Evolutionary conservation across 2,888 invertebrate species (phyloP).

Genomic region (Cerceris rybyensis): DNA sequence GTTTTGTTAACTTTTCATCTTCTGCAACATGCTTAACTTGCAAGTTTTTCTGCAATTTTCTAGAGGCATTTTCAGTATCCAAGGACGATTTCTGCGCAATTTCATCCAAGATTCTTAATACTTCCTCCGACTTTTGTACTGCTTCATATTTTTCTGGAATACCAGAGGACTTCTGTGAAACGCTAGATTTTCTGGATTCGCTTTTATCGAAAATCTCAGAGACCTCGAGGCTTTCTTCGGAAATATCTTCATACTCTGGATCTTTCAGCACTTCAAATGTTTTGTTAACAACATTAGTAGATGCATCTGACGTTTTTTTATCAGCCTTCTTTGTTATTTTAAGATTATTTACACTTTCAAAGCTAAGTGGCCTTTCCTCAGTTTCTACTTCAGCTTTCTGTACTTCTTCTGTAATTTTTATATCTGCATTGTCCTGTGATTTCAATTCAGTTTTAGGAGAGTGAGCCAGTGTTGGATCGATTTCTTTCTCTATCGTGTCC

Average conservation of each 20-base stretch:
- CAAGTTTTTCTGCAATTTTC: constrained; percentile 6
- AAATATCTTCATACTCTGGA: constrained; percentile 79
- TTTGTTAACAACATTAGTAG: constrained; percentile 33
- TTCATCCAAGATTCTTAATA: constrained; percentile 75
- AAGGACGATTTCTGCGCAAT: constrained; percentile 68
- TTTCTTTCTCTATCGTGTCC: constrained; percentile 64
- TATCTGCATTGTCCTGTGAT: constrained; percentile 5
- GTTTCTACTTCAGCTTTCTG: constrained; percentile 9
- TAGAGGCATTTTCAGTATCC: constrained; percentile 24
- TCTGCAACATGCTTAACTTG: constrained; percentile 7
- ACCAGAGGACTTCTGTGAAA: constrained; percentile 58
- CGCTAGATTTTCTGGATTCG: constrained; percentile 58
- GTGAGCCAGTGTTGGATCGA: constrained; percentile 7
- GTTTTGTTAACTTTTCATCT: constrained; percentile 10
- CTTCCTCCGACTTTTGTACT: constrained; percentile 73
- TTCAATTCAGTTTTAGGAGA: constrained; percentile 1
- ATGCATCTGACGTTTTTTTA: background rate
- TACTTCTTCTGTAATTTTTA: background rate
- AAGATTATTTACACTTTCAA: constrained; percentile 3
- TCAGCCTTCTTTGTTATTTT: constrained; percentile 17
- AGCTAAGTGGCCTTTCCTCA: background rate
- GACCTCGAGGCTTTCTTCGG: constrained; percentile 79
- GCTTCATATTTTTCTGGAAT: constrained; percentile 74
- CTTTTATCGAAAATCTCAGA: constrained; percentile 78
- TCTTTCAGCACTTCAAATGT: constrained; percentile 65